Evolutionary conservation across 2,888 invertebrate species (phyloP), one percentile per base, ranked within the genome.

Genomic region (Hyppa rectilinea): DNA sequence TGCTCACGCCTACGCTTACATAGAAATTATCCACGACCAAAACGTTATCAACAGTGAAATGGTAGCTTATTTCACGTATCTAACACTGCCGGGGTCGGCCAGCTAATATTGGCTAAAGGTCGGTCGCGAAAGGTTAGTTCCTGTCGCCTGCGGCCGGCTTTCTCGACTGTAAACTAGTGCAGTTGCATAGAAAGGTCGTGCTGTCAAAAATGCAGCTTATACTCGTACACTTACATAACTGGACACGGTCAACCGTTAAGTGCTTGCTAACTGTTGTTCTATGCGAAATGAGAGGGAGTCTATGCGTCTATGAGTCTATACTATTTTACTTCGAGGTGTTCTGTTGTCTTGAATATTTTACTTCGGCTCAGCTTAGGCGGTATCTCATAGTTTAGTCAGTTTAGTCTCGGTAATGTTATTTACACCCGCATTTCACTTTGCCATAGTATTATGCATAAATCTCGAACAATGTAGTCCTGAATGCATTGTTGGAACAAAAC

Each of bases 111-210:
- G 91, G 90, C 86, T 88, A 95, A 91, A 94, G 94, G 94, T 95
- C 90, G 89, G 82, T 86, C 82, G 84, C 83, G 79, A 95, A 95
- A 95, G 95, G 95, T 95, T 88, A 92, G 88, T 92, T 92, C 93
- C 92, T 92, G 92, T 91, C 91, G 92, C 92, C 90, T 76, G 76
- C 81, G 90, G 90, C 89, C 88, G 74, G 90, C 94, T 95, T 95
- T 95, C 95, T 94, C 71, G 87, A 89, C 91, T 91, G 87, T 89
- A 92, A 95, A 94, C 92, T 95, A 89, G 95, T 93, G 92, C 94
- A 95, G 77, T 87, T 80, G 73, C 72, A 71, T 72, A 88, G 82
- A 89, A 87, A 89, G 88, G 89, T 87, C 86, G 82, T 77, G 77
- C 81, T 78, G 81, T 86, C 81, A 87, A 87, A 88, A 87, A 85